Evolutionary conservation across 2,888 invertebrate genomes (phyloP).

Genomic region (Oxycera nigricornis): DNA sequence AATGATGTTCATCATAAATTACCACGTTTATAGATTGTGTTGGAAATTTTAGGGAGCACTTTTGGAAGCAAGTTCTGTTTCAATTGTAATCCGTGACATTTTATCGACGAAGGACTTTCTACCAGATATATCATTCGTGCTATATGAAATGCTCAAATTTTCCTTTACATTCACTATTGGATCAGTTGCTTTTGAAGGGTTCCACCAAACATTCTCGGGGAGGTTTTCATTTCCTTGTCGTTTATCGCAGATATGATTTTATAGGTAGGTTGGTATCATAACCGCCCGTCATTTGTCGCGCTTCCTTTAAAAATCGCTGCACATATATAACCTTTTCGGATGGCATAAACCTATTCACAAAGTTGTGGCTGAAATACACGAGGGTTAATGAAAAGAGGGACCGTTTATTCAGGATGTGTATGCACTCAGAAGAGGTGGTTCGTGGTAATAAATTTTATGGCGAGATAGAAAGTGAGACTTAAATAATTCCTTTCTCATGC

Average conservation of each 20-base stretch:
- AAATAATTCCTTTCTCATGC: neutral
- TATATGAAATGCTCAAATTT: no score
- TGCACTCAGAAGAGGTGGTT: neutral
- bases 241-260: conserved; percentile 4
- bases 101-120: no score
- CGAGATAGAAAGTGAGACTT: neutral
- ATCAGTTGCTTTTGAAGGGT: neutral
- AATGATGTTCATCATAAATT: no score
- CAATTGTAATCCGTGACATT: no score
- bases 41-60: no score
- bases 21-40: no score
- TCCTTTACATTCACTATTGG: neutral
- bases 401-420: neutral
- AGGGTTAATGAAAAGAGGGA: neutral
- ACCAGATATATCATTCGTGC: no score
- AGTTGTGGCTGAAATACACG: no score
- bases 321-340: neutral
- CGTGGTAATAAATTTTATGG: neutral
- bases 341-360: neutral
- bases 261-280: neutral
- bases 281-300: neutral
- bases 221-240: neutral
- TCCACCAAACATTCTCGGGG: neutral
- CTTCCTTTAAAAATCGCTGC: neutral
- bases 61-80: no score